Conservation (phyloP, 2,888 invertebrate genomes). For the Callyntrura sp. region DNA sequence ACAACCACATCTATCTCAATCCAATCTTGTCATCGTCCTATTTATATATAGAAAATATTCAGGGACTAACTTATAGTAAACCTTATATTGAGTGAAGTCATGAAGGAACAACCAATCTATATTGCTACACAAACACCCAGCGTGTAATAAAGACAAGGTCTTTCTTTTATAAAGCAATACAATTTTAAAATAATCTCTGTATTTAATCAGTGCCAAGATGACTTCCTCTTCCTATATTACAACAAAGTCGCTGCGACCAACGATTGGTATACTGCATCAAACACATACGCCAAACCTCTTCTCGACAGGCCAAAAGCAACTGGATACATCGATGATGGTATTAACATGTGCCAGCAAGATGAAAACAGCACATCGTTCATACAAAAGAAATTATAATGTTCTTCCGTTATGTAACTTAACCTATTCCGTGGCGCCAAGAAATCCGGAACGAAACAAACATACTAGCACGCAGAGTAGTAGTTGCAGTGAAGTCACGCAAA, state of each 20-base stretch:
- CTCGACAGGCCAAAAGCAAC: background rate
- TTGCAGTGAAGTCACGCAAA: background rate
- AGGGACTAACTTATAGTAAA: too few relatives aligned
- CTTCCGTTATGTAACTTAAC: background rate
- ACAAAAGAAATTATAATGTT: background rate
- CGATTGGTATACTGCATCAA: background rate
- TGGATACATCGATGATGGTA: too few relatives aligned
- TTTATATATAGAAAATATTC: too few relatives aligned
- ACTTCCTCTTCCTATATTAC: conserved; percentile 56
- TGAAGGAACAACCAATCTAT: background rate
- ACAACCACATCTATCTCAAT: too few relatives aligned
- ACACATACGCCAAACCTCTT: background rate
- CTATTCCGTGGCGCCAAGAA: conserved; percentile 12
- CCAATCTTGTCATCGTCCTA: too few relatives aligned
- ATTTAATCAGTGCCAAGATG: conserved; percentile 11
- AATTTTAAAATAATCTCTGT: background rate
- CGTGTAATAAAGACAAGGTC: conserved; percentile 37
- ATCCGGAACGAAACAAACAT: background rate
- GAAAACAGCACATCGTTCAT: background rate
- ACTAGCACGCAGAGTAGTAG: background rate
- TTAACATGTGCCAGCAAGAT: background rate
- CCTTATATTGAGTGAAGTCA: too few relatives aligned
- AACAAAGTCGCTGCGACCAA: background rate
- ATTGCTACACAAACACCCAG: background rate
- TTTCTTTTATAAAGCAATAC: too few relatives aligned